Evolutionary conservation across 2,113 vertebrate species (phyloP).

Genomic region (Thalassarche chlororhynchos): DNA sequence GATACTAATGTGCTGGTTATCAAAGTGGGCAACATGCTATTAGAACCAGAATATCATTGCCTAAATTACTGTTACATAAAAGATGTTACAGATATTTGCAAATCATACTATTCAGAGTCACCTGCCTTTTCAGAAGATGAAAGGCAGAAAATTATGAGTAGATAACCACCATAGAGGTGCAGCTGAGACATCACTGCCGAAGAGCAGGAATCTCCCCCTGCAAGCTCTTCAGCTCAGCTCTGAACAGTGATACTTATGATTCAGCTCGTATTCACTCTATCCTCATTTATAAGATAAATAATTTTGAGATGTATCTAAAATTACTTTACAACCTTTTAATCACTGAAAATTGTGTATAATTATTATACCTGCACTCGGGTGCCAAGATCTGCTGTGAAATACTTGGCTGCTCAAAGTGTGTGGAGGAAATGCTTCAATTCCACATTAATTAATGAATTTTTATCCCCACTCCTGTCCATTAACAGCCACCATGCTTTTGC

Average conservation of each 20-base stretch:
- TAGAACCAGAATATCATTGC: background rate
- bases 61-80: background rate
- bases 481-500: constrained; percentile 80
- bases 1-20: background rate
- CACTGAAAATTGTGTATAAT: constrained; percentile 79
- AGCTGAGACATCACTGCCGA: background rate
- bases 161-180: background rate
- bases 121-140: background rate
- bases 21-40: background rate
- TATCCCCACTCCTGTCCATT: constrained; percentile 86
- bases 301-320: constrained; percentile 79
- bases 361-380: constrained; percentile 77
- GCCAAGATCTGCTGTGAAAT: constrained; percentile 77
- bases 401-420: constrained; percentile 73
- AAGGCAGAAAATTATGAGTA: constrained; percentile 5
- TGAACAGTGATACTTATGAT: constrained; percentile 34
- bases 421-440: constrained; percentile 76
- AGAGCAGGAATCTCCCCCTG: background rate
- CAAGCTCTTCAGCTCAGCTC: background rate
- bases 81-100: background rate
- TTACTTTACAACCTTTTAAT: constrained; percentile 83
- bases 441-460: constrained; percentile 88
- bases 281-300: constrained; percentile 78
- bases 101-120: background rate
- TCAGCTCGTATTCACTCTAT: constrained; percentile 58